Evolutionary conservation across 2,113 vertebrate genomes (phyloP), one percentile per base, ranked within the genome.

Genomic region (Procavia capensis): DNA sequence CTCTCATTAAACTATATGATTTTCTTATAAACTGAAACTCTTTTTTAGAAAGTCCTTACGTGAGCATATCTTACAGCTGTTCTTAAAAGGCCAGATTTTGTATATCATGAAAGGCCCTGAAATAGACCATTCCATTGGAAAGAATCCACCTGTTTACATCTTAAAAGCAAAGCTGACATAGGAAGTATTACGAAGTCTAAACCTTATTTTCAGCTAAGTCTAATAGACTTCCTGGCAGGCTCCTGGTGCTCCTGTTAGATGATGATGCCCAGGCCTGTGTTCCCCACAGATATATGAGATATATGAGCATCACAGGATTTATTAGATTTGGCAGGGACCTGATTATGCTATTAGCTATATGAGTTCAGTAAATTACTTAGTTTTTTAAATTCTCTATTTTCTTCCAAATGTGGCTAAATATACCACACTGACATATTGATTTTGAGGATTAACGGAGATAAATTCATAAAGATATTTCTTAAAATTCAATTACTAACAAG

Each of bases 331-430:
- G 5, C 27, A 85, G 41, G n/a, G 13, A 45, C 47, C 36, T 85
- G 39, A 25, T 1, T 83, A 16, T 64, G 4, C 27, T 93, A 16
- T 87, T 79, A 61, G n/a, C 45, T 45, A 3, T 14, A 27, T 20
- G 17, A 94, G n/a, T 83, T 95, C 11, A 93, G 19, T n/a, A 72
- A 68, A 45, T 43, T 22, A 74, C 19, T 74, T 79, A 13, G 7
- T 63, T 36, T 47, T 41, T 80, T 57, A 5, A 5, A 36, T 86
- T 78, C 10, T 68, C 25, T 47, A n/a, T 90, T 79, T 17, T 2
- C 16, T 85, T 89, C 24, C 29, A 88, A 75, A 74, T 93, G n/a
- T 89, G 31, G 41, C 74, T 45, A 76, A 76, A 76, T 76, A 76
- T 76, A 29, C 34, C 16, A 63, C 74, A 75, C 20, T 64, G 39